Evolutionary conservation across 2,113 vertebrate species (phyloP).

Genomic region (Hemicordylus capensis): DNA sequence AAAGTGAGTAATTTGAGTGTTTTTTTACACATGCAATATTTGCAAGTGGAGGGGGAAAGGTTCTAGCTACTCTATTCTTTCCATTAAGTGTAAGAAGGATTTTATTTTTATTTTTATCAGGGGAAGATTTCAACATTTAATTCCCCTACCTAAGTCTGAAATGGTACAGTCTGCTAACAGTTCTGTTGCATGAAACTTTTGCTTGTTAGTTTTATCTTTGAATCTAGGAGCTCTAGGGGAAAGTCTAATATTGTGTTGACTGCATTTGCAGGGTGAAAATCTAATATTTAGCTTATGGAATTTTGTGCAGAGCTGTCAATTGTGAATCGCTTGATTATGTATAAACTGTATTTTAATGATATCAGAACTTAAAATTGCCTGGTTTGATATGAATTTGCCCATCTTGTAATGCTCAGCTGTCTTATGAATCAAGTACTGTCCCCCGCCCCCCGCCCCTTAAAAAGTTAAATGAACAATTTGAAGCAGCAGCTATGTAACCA

Average conservation of each 20-base stretch:
- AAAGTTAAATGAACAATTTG: neutral
- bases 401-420: neutral
- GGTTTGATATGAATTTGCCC: rapidly evolving
- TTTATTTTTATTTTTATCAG: neutral
- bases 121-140: neutral
- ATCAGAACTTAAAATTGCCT: neutral
- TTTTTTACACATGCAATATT: neutral
- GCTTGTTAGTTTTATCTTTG: neutral
- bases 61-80: neutral
- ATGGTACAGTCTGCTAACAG: neutral
- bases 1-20: neutral
- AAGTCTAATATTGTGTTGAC: neutral
- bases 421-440: neutral
- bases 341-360: neutral
- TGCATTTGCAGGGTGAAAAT: neutral
- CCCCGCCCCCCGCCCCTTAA: neutral
- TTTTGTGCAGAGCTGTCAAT: neutral
- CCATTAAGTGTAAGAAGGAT: too few relatives aligned
- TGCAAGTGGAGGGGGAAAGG: neutral
- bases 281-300: neutral
- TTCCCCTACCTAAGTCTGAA: neutral
- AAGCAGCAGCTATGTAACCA: neutral
- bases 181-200: neutral
- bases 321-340: neutral
- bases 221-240: neutral